phyloP scores from a whole-genome alignment of 2,113 vertebrate species.

The Notiomystis cincta region DNA sequence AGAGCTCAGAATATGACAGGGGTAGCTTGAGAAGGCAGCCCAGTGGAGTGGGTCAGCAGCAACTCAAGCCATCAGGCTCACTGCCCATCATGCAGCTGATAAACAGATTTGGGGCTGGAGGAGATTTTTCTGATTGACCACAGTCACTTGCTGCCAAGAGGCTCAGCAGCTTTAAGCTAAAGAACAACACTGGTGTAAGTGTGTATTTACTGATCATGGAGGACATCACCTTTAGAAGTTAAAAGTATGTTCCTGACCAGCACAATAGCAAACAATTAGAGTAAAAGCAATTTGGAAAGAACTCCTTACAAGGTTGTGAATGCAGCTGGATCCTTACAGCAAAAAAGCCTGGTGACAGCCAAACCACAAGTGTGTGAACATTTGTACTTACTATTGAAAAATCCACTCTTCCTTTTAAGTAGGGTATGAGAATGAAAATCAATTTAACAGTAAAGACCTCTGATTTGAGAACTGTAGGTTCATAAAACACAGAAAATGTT shows the following conservation, averaged over 20 bases:
- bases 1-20: accelerated
- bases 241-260: not conserved
- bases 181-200: not conserved
- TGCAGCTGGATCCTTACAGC: not conserved
- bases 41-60: accelerated
- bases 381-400: not conserved
- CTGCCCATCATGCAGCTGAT: not conserved
- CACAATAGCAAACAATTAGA: not conserved
- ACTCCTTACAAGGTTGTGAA: not conserved
- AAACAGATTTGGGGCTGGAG: not conserved
- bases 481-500: not conserved
- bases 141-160: not conserved
- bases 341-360: not conserved
- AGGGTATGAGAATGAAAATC: not conserved
- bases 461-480: not conserved
- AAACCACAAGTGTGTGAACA: not conserved
- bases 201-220: not conserved
- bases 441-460: not conserved
- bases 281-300: not conserved
- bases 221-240: not conserved
- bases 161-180: not conserved
- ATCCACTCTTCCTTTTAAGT: not conserved
- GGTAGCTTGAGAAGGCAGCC: not conserved
- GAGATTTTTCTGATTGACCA: not conserved
- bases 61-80: not conserved